A percentile compares a stretch with the other conserved stretches of the same genome.
Conservation (phyloP, 2,797 vertebrate species). For the Phataginus tetradactyla region DNA sequence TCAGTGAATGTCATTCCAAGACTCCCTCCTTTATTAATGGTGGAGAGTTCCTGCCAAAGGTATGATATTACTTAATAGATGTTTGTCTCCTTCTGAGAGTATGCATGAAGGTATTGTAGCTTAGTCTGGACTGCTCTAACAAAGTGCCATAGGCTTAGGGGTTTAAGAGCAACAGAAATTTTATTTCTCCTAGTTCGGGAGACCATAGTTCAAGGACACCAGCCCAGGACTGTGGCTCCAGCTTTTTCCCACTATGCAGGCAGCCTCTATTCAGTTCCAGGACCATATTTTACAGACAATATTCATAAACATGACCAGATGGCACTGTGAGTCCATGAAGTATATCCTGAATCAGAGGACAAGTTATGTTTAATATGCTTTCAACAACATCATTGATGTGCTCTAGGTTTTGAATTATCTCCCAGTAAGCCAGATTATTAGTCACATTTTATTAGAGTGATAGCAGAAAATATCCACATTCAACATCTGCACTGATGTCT, state of each 20-base stretch:
- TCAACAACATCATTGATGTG: neutral
- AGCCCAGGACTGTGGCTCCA: too few species aligned
- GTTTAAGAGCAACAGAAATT: neutral
- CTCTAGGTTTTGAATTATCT: neutral
- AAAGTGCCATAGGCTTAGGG: neutral
- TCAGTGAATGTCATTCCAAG: neutral
- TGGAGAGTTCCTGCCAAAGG: neutral
- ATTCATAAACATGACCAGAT: neutral
- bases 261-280: neutral
- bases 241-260: rapidly evolving
- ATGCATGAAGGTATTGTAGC: neutral
- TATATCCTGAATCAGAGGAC: neutral
- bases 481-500: neutral
- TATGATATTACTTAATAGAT: neutral
- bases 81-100: neutral
- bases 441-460: neutral
- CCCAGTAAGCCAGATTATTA: neutral
- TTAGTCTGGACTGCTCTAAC: neutral
- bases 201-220: neutral
- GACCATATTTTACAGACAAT: neutral
- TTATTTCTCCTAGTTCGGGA: neutral
- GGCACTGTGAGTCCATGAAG: neutral
- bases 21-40: neutral
- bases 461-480: neutral
- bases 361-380: neutral